These are phyloP conservation scores for Staurois parvus DNA, from an alignment of 2,797 vertebrate genomes.

Conservation along the genomic window DNA sequence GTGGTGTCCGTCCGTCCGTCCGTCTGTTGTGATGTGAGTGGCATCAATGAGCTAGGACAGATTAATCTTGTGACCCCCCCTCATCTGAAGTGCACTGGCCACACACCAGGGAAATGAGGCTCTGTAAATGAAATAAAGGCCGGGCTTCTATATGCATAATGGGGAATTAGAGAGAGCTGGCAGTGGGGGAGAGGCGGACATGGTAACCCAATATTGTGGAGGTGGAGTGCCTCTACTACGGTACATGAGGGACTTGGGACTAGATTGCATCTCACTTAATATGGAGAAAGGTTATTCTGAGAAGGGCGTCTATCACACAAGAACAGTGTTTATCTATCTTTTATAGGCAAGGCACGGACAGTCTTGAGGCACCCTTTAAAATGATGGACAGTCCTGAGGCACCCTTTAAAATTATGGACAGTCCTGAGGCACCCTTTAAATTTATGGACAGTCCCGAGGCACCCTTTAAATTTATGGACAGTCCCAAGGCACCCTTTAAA, in stretches of 20 bases:
- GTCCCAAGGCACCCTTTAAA: no score
- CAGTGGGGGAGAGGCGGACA: conserved; percentile 4
- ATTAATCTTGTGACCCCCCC: conserved; percentile 29
- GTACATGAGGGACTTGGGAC: background rate
- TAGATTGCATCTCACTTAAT: background rate
- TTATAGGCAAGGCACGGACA: no score
- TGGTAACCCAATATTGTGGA: conserved; percentile 9
- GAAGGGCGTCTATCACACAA: no score
- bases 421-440: no score
- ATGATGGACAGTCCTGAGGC: no score
- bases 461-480: no score
- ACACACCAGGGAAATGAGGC: conserved; percentile 35
- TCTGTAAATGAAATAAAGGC: conserved; percentile 41
- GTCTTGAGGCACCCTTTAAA: no score
- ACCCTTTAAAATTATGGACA: no score
- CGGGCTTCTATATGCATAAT: conserved; percentile 15
- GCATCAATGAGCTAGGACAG: background rate
- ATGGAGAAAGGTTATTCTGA: background rate
- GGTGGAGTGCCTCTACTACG: background rate
- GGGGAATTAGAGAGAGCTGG: background rate
- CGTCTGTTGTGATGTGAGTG: background rate
- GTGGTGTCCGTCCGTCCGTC: no score
- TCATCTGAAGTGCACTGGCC: background rate
- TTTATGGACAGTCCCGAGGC: no score
- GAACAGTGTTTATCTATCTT: no score